phyloP scores from a whole-genome alignment of 2,113 vertebrate species.

The Cyphomyrus discorhynchus region DNA sequence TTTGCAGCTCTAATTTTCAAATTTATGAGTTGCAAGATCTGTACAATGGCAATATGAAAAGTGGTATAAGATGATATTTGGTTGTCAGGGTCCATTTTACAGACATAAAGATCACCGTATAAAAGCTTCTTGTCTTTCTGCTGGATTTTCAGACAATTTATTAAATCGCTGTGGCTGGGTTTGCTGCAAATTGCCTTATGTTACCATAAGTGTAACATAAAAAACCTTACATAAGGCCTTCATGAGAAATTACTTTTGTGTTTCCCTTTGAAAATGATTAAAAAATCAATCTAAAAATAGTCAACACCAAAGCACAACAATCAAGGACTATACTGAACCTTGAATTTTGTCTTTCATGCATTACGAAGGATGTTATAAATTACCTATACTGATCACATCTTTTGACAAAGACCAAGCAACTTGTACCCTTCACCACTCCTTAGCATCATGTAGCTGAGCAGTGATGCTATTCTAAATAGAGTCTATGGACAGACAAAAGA shows the following conservation, averaged over 20 bases:
- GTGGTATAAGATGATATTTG: slow-evolving; percentile 13
- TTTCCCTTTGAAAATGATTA: not conserved
- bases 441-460: not conserved
- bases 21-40: slow-evolving; percentile 17
- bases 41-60: slow-evolving; percentile 15
- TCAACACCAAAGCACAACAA: not conserved
- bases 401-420: not conserved
- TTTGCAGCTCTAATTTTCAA: not conserved
- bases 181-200: not conserved
- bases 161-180: slow-evolving; percentile 1
- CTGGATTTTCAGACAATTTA: slow-evolving; percentile 11
- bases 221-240: not conserved
- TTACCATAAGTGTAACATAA: not conserved
- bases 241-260: not conserved
- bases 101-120: slow-evolving; percentile 11
- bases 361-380: not conserved
- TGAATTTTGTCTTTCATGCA: not conserved
- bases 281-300: not conserved
- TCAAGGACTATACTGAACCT: not conserved
- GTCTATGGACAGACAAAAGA: not conserved
- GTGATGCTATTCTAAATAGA: not conserved
- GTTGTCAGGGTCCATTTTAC: slow-evolving; percentile 10
- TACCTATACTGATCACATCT: not conserved
- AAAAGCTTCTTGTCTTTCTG: slow-evolving; percentile 15
- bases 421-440: not conserved